A percentile compares a stretch with the other conserved stretches of the same genome.
phyloP scores from a whole-genome alignment of 2,797 vertebrate genomes.

The Clarias platycephalus region DNA sequence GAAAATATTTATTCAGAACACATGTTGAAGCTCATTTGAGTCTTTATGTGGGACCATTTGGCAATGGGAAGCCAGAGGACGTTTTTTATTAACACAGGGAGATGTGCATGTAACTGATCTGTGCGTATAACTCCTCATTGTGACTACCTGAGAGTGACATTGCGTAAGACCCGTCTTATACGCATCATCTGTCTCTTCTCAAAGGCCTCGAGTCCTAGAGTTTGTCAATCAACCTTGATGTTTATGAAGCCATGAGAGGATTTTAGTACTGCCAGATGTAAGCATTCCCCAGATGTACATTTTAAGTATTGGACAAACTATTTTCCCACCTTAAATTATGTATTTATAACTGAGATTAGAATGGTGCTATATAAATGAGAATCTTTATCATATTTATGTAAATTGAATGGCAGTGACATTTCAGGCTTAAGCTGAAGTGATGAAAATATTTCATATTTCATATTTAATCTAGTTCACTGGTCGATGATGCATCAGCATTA shows the following conservation, averaged over 20 bases:
- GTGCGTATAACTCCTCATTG: slow-evolving; percentile 29
- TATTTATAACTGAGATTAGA: slow-evolving; percentile 29
- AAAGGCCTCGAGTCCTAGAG: background rate
- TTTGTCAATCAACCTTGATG: background rate
- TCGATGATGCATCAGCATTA: background rate
- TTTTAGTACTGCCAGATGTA: slow-evolving; percentile 21
- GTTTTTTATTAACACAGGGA: slow-evolving; percentile 2
- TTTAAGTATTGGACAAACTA: background rate
- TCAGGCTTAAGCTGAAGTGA: slow-evolving; percentile 8
- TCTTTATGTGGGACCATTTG: slow-evolving; percentile 21
- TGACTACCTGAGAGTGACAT: slow-evolving; percentile 15
- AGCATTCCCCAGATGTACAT: background rate
- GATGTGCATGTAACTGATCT: background rate
- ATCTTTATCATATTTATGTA: slow-evolving; percentile 32
- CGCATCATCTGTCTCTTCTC: background rate
- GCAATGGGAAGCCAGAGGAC: slow-evolving; percentile 9
- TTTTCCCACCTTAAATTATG: slow-evolving; percentile 6
- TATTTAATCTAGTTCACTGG: background rate
- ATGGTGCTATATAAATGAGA: slow-evolving; percentile 48
- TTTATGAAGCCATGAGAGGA: slow-evolving; percentile 28
- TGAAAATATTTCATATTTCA: background rate
- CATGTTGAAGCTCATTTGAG: slow-evolving; percentile 30
- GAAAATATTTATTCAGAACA: slow-evolving; percentile 36
- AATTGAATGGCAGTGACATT: background rate
- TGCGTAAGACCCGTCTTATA: slow-evolving; percentile 10